Evolutionary conservation across 2,113 vertebrate genomes (phyloP).

Genomic region (Albula goreensis): DNA sequence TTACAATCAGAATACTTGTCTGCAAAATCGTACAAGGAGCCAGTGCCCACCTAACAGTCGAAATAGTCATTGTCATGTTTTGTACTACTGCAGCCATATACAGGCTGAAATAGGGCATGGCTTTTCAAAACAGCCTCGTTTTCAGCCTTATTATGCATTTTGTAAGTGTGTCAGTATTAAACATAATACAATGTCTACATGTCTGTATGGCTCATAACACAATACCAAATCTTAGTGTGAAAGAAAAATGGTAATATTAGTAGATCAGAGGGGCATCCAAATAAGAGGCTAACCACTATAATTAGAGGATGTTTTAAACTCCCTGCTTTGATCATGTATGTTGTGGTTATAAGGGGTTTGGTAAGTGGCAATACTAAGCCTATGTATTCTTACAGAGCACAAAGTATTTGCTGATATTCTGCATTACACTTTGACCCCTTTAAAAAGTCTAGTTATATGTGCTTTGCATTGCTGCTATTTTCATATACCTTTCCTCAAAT

Average conservation of each 20-base stretch:
- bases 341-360: neutral
- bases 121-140: neutral
- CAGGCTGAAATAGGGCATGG: neutral
- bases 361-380: neutral
- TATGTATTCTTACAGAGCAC: neutral
- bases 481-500: too few species aligned
- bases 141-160: neutral
- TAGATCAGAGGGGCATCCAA: constrained; percentile 1
- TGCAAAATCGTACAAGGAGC: neutral
- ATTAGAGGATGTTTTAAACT: neutral
- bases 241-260: neutral
- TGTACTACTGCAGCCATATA: neutral
- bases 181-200: neutral
- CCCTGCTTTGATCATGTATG: neutral
- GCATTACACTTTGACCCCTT: too few species aligned
- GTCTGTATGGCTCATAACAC: neutral
- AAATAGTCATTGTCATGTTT: neutral
- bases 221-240: neutral
- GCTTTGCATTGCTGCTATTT: too few species aligned
- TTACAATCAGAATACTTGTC: neutral
- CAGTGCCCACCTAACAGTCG: neutral
- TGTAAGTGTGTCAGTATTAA: neutral
- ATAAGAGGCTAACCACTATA: neutral
- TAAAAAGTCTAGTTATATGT: too few species aligned
- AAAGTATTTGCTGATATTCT: neutral